phyloP scores from a whole-genome alignment of 2,888 invertebrate genomes.

The Amiota mariae region DNA sequence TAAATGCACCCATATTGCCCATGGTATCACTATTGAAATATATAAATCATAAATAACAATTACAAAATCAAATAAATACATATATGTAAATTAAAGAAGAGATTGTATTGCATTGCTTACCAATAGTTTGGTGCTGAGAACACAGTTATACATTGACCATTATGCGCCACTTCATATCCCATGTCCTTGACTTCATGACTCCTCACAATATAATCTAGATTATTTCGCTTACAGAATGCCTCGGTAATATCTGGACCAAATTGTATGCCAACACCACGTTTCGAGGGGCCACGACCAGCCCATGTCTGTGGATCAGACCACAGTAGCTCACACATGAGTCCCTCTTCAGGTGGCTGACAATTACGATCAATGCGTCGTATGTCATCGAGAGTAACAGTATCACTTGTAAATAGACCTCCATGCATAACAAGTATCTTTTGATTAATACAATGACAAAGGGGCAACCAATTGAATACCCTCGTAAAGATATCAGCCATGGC shows the following conservation, averaged over 20 bases:
- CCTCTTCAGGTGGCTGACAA: constrained; percentile 97
- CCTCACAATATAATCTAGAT: constrained; percentile 93
- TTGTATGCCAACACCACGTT: constrained; percentile 98
- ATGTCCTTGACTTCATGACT: constrained; percentile 98
- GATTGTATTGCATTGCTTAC: constrained; percentile 74
- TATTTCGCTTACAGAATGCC: constrained; percentile 87
- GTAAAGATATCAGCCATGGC: constrained; percentile 99
- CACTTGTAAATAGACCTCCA: constrained; percentile 96
- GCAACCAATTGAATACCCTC: constrained; percentile 98
- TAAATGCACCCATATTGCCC: constrained; percentile 99
- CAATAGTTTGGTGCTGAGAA: constrained; percentile 99
- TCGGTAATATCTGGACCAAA: constrained; percentile 98
- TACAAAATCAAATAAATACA: not conserved
- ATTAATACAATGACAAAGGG: constrained; percentile 96
- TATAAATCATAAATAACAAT: constrained; percentile 10
- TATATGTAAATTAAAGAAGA: not conserved
- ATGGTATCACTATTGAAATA: constrained; percentile 90
- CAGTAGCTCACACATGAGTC: constrained; percentile 97
- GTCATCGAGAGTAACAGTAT: constrained; percentile 94
- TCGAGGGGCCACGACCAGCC: constrained; percentile 91
- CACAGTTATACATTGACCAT: constrained; percentile 97
- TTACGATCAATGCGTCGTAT: constrained; percentile 92
- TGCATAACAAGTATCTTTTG: constrained; percentile 91
- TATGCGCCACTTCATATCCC: constrained; percentile 96
- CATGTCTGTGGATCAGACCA: constrained; percentile 99